Evolutionary conservation across 53 echinoderm and acorn worm genomes (phyloP), one percentile per base, ranked within the genome.

Genomic region (Henricia sp.): DNA sequence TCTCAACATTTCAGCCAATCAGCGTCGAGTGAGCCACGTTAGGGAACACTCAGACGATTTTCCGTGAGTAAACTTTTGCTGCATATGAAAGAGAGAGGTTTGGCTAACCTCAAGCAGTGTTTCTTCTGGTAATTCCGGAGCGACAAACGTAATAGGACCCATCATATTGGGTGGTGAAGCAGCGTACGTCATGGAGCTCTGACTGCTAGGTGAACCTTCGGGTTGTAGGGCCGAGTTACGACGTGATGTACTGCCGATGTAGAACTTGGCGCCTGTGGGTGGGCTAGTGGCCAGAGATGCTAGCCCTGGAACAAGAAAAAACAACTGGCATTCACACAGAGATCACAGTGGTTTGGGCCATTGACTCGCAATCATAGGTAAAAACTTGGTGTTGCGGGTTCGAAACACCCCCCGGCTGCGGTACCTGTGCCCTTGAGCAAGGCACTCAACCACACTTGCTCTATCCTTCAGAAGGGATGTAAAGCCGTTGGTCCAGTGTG

Each of bases 131-230:
- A 99, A 92, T 34, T 99, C 99, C 6, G 99, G 99, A 19, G 99
- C 94, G 30, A 95, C 92, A 70, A 99, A 99, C 59, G 84, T 90
- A 88, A 99, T 99, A 6, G 95, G 95, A 25, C 99, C 99, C 84
- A 95, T 91, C 99, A 99, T 99, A 54, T 94, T 94, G 16, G 99
- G 94, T 16, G 99, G 99, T 6, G 99, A 99, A 29, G 99, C 88
- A 39, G 94, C 94, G 63, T 95, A 99, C 37, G 92, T 86, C 27
- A 99, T 64, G 44, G 99, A 95, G 44, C 94, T 91, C 66, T 99
- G 99, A 72, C 94, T 99, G 29, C 90, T 90, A 6, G 99, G 92
- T 38, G 95, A 99, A 11, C 99, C 95, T 58, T 99, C 99, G 8
- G 88, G 83, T 58, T 60, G 85, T 55, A 89, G 56, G 39, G 72